Conservation (phyloP, 2,888 invertebrate species). For the Pherbina coryleti region DNA sequence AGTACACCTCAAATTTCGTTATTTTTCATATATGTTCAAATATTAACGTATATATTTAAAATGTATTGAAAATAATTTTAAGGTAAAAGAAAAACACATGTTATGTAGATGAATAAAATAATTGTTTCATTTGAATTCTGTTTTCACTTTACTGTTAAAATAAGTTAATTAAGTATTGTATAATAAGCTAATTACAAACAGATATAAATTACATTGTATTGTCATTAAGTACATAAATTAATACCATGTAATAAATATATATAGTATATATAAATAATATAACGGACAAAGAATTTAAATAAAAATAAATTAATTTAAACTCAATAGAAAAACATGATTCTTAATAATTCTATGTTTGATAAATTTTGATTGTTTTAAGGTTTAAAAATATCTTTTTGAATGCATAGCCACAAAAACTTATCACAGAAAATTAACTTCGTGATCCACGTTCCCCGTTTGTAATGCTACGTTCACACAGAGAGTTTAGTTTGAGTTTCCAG, state of each 20-base stretch:
- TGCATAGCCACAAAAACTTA: no score
- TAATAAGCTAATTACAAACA: background rate
- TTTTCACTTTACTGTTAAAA: background rate
- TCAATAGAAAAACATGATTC: background rate
- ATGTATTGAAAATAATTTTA: background rate
- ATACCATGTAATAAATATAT: background rate
- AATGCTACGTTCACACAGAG: no score
- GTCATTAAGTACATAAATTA: background rate
- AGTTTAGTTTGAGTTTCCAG: no score
- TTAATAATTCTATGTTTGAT: no score
- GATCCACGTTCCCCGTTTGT: no score
- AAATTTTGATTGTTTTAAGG: no score
- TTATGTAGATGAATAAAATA: background rate
- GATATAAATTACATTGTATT: background rate
- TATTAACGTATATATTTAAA: background rate
- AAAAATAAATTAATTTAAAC: background rate
- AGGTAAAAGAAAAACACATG: background rate
- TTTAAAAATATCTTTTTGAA: no score
- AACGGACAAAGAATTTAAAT: constrained; percentile 6
- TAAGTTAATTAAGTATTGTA: background rate
- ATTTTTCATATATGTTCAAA: background rate
- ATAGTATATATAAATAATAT: background rate
- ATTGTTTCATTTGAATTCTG: background rate
- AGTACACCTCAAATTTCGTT: background rate
- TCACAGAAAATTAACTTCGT: no score